Evolutionary conservation across 1,140 invertebrate genomes (phyloP).

Genomic region (Augochlora pura): DNA sequence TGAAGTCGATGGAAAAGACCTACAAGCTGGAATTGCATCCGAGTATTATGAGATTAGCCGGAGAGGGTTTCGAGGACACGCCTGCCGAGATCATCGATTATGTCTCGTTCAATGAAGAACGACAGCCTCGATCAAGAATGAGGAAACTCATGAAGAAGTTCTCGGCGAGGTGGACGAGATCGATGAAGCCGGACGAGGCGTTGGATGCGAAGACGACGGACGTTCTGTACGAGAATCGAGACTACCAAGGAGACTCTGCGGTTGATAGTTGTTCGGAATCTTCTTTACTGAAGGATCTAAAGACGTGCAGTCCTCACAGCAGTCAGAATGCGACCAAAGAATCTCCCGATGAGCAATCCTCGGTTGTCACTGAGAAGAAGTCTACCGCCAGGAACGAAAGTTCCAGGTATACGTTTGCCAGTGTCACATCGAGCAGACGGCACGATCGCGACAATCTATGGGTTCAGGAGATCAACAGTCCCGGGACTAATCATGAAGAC

Average conservation of each 20-base stretch:
- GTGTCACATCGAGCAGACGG: background rate
- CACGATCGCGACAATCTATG: constrained; percentile 49
- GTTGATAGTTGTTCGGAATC: constrained; percentile 34
- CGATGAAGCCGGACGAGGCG: background rate
- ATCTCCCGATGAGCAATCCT: background rate
- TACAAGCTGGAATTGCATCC: constrained; percentile 58
- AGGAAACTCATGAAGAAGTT: constrained; percentile 43
- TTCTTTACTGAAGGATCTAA: constrained; percentile 24
- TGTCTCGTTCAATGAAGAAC: constrained; percentile 27
- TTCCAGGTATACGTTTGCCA: background rate
- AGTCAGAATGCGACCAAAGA: background rate
- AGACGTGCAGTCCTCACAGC: background rate
- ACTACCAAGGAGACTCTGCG: constrained; percentile 33
- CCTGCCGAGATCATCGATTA: constrained; percentile 53
- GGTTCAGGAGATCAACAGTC: constrained; percentile 25
- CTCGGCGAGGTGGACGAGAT: constrained; percentile 28
- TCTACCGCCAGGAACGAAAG: background rate
- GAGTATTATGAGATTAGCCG: constrained; percentile 59
- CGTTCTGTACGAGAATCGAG: constrained; percentile 56
- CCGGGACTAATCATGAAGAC: background rate
- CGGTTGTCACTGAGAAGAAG: background rate
- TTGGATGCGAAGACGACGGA: background rate
- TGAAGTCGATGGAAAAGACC: constrained; percentile 13
- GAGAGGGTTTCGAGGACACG: constrained; percentile 44
- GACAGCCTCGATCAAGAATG: constrained; percentile 35